Evolutionary conservation across 2,113 vertebrate species (phyloP).

Genomic region (Hucho hucho): DNA sequence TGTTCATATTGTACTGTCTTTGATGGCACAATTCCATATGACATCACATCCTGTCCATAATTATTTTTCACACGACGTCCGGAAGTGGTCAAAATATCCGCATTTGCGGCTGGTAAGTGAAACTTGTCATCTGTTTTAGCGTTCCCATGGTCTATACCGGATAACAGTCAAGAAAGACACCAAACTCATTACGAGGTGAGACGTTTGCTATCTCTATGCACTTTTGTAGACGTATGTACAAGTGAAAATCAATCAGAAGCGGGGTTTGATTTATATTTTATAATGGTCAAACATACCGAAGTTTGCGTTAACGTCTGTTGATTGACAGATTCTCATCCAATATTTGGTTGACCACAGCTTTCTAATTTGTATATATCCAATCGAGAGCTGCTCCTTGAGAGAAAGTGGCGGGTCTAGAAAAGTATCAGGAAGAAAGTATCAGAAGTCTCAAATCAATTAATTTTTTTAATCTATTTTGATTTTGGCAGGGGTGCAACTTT

Average conservation of each 20-base stretch:
- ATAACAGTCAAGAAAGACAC: background rate
- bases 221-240: background rate
- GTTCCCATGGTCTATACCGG: background rate
- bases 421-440: background rate
- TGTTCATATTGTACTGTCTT: background rate
- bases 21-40: conserved; percentile 11
- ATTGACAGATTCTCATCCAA: conserved; percentile 9
- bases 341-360: conserved; percentile 1
- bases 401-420: conserved; percentile 13
- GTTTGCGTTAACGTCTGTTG: background rate
- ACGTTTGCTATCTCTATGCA: background rate
- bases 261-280: background rate
- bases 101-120: background rate
- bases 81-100: background rate
- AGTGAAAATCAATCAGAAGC: background rate
- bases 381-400: background rate
- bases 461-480: too few relatives aligned
- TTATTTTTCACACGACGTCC: background rate
- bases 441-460: too few relatives aligned
- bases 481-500: too few relatives aligned
- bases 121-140: background rate
- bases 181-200: conserved; percentile 2
- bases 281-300: conserved; percentile 1
- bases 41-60: conserved; percentile 57
- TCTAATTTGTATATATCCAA: background rate